These are phyloP conservation scores for Nanorana parkeri DNA, from an alignment of 2,113 vertebrate genomes.

Conservation along the genomic window DNA sequence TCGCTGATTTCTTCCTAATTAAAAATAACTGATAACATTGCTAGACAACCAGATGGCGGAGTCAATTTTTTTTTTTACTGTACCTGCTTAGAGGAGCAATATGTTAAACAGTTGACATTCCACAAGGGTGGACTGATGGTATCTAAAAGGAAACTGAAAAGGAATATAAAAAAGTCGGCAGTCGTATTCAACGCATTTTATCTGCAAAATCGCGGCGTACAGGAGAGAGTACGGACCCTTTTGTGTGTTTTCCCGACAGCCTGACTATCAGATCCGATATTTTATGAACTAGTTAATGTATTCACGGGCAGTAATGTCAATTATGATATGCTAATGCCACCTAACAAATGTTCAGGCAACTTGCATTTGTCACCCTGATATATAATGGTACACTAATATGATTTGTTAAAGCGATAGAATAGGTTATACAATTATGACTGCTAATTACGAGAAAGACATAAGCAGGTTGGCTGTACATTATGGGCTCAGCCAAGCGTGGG, in stretches of 20 bases:
- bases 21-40: slow-evolving; percentile 73
- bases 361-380: slow-evolving; percentile 46
- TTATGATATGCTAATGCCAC: slow-evolving; percentile 44
- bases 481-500: slow-evolving; percentile 8
- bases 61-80: slow-evolving; percentile 67
- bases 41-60: slow-evolving; percentile 71
- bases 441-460: slow-evolving; percentile 36
- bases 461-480: slow-evolving; percentile 45
- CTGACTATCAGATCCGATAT: neutral
- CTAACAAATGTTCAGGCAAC: neutral
- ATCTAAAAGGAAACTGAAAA: slow-evolving; percentile 60
- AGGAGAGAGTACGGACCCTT: neutral
- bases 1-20: slow-evolving; percentile 75
- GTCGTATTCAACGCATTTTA: neutral
- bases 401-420: slow-evolving; percentile 54
- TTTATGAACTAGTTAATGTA: slow-evolving; percentile 20
- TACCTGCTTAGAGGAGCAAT: slow-evolving; percentile 62
- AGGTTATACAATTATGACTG: slow-evolving; percentile 39
- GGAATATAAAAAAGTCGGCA: slow-evolving; percentile 58
- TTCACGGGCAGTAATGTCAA: slow-evolving; percentile 24
- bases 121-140: slow-evolving; percentile 68
- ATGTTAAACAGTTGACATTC: slow-evolving; percentile 70
- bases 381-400: slow-evolving; percentile 41
- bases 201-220: too few relatives aligned
- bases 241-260: neutral